Conservation (phyloP, 1,140 invertebrate species). For the Brachionus rubens region DNA sequence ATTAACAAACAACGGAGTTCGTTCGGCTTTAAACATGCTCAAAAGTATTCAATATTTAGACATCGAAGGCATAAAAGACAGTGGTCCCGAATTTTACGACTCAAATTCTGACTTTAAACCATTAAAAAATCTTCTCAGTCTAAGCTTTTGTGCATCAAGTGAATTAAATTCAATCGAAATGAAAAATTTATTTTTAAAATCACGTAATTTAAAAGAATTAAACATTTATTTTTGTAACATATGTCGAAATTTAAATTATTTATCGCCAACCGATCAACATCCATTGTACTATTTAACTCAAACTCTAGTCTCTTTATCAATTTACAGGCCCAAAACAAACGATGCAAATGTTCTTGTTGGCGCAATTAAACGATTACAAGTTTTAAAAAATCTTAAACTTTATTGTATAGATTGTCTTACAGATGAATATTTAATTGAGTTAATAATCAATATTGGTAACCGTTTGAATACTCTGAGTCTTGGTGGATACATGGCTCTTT, state of each 20-base stretch:
- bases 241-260: too few relatives aligned
- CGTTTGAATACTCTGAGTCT: not conserved
- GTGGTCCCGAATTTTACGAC: not conserved
- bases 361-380: not conserved
- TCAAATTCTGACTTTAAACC: not conserved
- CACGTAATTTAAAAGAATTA: not conserved
- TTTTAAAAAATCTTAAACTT: not conserved
- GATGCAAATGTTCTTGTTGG: not conserved
- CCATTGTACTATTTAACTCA: not conserved
- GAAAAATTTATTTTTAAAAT: not conserved
- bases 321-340: not conserved
- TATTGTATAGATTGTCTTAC: not conserved
- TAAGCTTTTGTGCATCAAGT: not conserved
- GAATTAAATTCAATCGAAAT: not conserved
- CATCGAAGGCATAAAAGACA: not conserved
- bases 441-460: not conserved
- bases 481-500: not conserved
- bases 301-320: not conserved
- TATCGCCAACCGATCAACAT: too few relatives aligned
- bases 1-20: not conserved
- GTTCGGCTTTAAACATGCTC: not conserved
- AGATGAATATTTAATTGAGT: not conserved
- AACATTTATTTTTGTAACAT: not conserved
- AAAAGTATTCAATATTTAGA: not conserved
- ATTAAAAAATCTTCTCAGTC: not conserved